Evolutionary conservation across 2,888 invertebrate species (phyloP), one percentile per base, ranked within the genome.

Genomic region (Gasteruption jaculator): DNA sequence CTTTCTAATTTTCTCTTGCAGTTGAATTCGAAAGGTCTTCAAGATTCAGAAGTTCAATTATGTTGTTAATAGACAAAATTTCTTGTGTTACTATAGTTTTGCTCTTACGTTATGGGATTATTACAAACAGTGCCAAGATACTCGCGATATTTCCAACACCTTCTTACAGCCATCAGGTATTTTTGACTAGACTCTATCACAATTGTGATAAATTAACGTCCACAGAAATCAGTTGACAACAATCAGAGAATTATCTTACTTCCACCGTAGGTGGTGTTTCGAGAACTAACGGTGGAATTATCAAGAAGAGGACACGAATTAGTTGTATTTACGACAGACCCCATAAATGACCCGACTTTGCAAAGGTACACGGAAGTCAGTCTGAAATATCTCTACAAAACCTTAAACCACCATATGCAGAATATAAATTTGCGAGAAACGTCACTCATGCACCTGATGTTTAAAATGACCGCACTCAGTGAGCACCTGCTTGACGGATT

Each of bases 261-360:
- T 18, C 25, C 14, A 11, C 2, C 35, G 4, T 24, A 48, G 48
- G n/a, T 43, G 7, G 33, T 27, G 4, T 41, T 46, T 11, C 18
- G 18, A 4, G 10, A 31, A 0, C 3, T 46, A 18, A 24, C 29
- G 2, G 7, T 10, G n/a, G 48, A 48, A 29, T 14, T 48, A 8
- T 24, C 36, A n/a, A 41, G 18, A 29, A 40, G 38, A 14, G 48
- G 48, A 1, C 43, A 48, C 3, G 30, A 46, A 7, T 0, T 48
- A 11, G 20, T 26, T 1, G 24, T 48, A 20, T 48, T 48, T 16
- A 43, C 41, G 8, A 1, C 46, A 4, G 1, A 3, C 4, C 43
- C 41, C 2, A 5, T 11, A 2, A 33, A 46, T 1, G 21, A 46
- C 24, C 2, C 36, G 1, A 8, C 5, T 8, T 5, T 33, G 11